Evolutionary conservation across 2,113 vertebrate species (phyloP), one percentile per base, ranked within the genome.

Genomic region (Anhinga anhinga): DNA sequence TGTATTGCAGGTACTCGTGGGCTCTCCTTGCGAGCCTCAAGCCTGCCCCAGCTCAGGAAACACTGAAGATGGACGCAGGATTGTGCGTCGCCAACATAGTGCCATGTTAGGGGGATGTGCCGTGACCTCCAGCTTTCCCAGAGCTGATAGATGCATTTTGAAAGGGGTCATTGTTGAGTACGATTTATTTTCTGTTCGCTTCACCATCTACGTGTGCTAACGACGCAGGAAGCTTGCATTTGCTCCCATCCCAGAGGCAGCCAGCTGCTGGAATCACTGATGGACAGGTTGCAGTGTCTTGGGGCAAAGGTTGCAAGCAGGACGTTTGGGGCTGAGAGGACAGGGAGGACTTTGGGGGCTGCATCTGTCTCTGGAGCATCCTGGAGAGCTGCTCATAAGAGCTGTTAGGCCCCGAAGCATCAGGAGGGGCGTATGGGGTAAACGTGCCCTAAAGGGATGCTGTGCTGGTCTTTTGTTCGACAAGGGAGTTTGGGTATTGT

Each of bases 1-100:
- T 1, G 13, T 5, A 3, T 8, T 8, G 53, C 76, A 17, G 49
- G n/a, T 30, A 14, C 3, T 2, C 0, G 2, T 1, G 11, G 29
- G 50, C 32, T 56, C 27, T 81, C 45, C 84, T 15, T 34, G 23
- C 0, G 15, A 32, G 5, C 36, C 71, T 34, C 80, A 47, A 71
- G 36, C 50, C n/a, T 25, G n/a, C 6, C 45, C 62, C 62, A n/a
- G 44, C 55, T 42, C 61, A n/a, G 81, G 80, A 66, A 67, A 71
- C 30, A 1, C 36, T 32, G 55, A 29, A 15, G 52, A 1, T 5
- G 80, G n/a, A 16, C 1, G 1, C 26, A 5, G 52, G 44, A 1
- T 3, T 25, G n/a, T 14, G 62, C 1, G 1, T 26, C 16, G 44
- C 82, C 86, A 49, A 63, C 62, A 8, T 32, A 40, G 72, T 17